These are phyloP conservation scores for Leucoraja erinaceus DNA, from an alignment of 2,113 vertebrate species.

Conservation along the genomic window DNA sequence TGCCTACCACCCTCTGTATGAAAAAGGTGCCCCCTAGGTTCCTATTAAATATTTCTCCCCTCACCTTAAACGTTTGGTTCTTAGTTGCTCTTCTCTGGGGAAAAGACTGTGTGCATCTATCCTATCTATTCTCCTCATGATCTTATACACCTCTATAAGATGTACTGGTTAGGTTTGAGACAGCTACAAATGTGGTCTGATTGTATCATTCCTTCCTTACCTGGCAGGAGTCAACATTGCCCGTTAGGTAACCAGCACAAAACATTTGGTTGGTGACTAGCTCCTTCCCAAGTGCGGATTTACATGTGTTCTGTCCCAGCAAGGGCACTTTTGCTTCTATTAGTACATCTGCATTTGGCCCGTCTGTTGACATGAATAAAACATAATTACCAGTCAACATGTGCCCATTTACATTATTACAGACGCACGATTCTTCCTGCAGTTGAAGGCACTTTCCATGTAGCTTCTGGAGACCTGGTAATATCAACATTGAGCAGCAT, in stretches of 20 bases:
- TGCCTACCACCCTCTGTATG: too few species aligned
- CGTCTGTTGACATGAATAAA: constrained; percentile 57
- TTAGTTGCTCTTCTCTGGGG: too few species aligned
- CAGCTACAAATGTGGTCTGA: not conserved
- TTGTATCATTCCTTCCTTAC: constrained; percentile 49
- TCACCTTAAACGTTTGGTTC: too few species aligned
- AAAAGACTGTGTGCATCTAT: too few species aligned
- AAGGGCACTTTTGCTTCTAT: constrained; percentile 84
- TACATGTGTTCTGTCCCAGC: constrained; percentile 73
- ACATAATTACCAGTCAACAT: not conserved
- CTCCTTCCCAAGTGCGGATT: constrained; percentile 69
- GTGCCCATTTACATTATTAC: not conserved
- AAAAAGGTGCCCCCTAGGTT: too few species aligned
- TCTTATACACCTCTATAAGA: too few species aligned
- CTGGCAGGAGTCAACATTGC: constrained; percentile 88
- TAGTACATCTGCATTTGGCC: constrained; percentile 71
- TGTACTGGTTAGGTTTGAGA: too few species aligned
- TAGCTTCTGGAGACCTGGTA: not conserved
- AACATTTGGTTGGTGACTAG: constrained; percentile 82
- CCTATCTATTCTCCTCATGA: too few species aligned
- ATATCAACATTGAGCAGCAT: not conserved
- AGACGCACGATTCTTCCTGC: not conserved
- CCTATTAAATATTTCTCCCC: too few species aligned
- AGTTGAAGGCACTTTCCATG: not conserved
- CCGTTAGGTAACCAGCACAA: constrained; percentile 80